These are phyloP conservation scores for Chironomus riparius DNA, from an alignment of 2,888 invertebrate species.

Conservation along the genomic window DNA sequence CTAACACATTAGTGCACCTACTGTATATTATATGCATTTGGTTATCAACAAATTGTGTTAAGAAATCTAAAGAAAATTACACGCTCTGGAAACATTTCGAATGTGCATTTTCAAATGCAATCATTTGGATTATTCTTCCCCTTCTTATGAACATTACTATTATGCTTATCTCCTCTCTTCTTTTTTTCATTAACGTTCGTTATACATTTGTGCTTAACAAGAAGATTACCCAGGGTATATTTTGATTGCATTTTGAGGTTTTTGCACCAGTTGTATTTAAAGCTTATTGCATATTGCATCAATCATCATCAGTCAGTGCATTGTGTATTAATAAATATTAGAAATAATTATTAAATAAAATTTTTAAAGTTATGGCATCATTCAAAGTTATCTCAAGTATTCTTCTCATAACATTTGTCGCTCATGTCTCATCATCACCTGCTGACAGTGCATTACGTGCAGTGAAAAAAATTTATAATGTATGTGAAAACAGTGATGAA, in stretches of 20 bases:
- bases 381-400: constrained; percentile 25
- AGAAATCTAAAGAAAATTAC: constrained; percentile 15
- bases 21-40: neutral
- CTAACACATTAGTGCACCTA: neutral
- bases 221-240: neutral
- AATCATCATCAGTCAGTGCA: constrained; percentile 7
- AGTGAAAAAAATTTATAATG: constrained; percentile 37
- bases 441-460: constrained; percentile 38
- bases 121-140: constrained; percentile 3
- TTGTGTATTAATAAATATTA: neutral
- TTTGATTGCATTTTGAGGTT: constrained; percentile 22
- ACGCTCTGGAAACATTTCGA: constrained; percentile 24
- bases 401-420: constrained; percentile 28
- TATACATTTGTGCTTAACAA: neutral
- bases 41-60: constrained; percentile 15
- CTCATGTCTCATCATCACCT: constrained; percentile 34
- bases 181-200: neutral
- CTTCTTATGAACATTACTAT: neutral
- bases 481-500: constrained; percentile 55
- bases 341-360: neutral
- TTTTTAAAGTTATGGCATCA: constrained; percentile 9
- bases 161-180: neutral
- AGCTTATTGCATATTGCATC: neutral
- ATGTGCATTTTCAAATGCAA: constrained; percentile 24
- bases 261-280: constrained; percentile 23